Percentiles rank a stretch among this genome's conserved stretches.
These are phyloP conservation scores for Spilosoma lubricipeda DNA, from an alignment of 2,888 invertebrate species.

Conservation along the genomic window DNA sequence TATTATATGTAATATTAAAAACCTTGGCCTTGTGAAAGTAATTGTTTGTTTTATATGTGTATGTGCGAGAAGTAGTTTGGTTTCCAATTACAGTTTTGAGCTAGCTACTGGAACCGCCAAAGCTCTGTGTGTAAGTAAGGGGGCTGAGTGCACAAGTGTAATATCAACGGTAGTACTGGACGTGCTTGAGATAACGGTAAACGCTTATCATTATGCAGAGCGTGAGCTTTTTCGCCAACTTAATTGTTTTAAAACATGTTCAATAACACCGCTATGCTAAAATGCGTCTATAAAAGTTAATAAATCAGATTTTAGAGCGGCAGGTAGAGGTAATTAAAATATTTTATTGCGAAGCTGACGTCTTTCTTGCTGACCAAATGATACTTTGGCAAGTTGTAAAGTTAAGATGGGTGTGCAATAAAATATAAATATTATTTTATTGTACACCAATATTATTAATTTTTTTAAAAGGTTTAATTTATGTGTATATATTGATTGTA, in stretches of 20 bases:
- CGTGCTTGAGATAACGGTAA: neutral
- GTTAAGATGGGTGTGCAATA: neutral
- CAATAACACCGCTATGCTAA: neutral
- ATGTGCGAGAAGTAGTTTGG: neutral
- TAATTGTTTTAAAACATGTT: neutral
- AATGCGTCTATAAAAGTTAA: neutral
- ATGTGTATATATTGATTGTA: neutral
- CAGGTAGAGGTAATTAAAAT: neutral
- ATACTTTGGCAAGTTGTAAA: neutral
- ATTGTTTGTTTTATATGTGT: neutral
- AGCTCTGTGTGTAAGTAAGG: too few species aligned
- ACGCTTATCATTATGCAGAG: neutral
- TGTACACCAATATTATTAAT: too few species aligned
- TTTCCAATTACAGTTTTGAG: neutral
- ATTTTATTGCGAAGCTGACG: neutral
- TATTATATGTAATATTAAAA: neutral
- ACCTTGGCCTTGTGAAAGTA: neutral
- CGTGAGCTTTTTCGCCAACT: neutral
- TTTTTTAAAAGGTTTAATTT: neutral
- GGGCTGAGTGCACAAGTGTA: neutral
- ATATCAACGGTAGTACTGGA: neutral
- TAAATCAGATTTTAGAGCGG: neutral
- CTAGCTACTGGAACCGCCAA: neutral
- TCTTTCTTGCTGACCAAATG: neutral
- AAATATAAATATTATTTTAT: neutral